Conservation (phyloP, 2,888 invertebrate genomes). For the Aphidoletes aphidimyza region DNA sequence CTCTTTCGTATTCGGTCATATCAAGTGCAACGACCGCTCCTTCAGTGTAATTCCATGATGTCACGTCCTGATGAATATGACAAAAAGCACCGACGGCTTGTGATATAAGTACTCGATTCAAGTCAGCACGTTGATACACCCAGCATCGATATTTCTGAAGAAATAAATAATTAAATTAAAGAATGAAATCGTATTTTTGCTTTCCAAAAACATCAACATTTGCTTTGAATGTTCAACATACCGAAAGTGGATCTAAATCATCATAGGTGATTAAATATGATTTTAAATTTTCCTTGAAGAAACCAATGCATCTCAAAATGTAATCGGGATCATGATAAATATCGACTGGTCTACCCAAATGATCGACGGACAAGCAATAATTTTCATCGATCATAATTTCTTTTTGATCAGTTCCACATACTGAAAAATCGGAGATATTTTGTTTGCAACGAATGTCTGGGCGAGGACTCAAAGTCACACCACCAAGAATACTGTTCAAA, state of each 20-base stretch:
- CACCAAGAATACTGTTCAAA: slow-evolving; percentile 82
- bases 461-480: slow-evolving; percentile 92
- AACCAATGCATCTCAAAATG: slow-evolving; percentile 96
- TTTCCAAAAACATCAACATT: too few relatives aligned
- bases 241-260: slow-evolving; percentile 91
- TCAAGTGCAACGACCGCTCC: slow-evolving; percentile 93
- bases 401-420: slow-evolving; percentile 95
- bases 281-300: slow-evolving; percentile 97
- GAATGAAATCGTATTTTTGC: too few relatives aligned
- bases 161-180: not conserved
- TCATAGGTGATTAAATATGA: slow-evolving; percentile 97
- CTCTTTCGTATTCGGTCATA: slow-evolving; percentile 91
- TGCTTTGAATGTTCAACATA: not conserved
- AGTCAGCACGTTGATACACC: slow-evolving; percentile 96
- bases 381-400: slow-evolving; percentile 94
- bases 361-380: slow-evolving; percentile 96
- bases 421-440: slow-evolving; percentile 94
- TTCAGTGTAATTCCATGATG: slow-evolving; percentile 87
- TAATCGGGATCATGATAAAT: slow-evolving; percentile 96
- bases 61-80: slow-evolving; percentile 88
- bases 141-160: slow-evolving; percentile 87
- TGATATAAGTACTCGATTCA: slow-evolving; percentile 86
- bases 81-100: slow-evolving; percentile 93
- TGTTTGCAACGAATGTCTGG: slow-evolving; percentile 92
- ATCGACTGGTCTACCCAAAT: slow-evolving; percentile 92